Evolutionary conservation across 2,888 invertebrate genomes (phyloP).

Genomic region (Druceiella hillmani): DNA sequence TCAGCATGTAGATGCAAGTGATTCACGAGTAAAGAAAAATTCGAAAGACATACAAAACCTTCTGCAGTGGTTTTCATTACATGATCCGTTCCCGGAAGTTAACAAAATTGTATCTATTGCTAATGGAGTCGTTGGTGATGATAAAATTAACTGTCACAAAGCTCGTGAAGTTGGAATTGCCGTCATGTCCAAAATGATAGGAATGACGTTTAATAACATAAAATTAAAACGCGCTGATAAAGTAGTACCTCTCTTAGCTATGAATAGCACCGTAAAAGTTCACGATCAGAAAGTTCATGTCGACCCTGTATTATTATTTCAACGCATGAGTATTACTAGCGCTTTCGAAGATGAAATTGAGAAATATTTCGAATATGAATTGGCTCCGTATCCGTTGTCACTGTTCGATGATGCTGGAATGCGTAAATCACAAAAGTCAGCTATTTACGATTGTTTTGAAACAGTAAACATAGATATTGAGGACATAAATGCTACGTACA

Average conservation of each 20-base stretch:
- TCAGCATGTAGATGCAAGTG: conserved; percentile 32
- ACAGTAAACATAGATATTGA: no score
- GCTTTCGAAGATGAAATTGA: conserved; percentile 24
- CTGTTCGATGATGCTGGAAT: conserved; percentile 7
- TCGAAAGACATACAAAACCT: conserved; percentile 26
- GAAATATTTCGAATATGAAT: no score
- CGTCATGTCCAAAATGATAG: conserved; percentile 27
- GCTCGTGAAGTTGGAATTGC: conserved; percentile 26
- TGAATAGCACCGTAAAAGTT: conserved; percentile 26
- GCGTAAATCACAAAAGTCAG: conserved; percentile 12
- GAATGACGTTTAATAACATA: conserved; percentile 26
- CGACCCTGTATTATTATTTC: conserved; percentile 26
- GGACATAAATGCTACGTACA: conserved; percentile 21
- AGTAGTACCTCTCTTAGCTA: conserved; percentile 29
- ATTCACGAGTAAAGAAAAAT: conserved; percentile 30
- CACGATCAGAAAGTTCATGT: background rate
- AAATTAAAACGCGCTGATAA: conserved; percentile 30
- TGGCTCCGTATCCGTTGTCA: no score
- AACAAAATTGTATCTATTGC: conserved; percentile 21
- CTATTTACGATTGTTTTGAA: conserved; percentile 14
- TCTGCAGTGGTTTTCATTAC: conserved; percentile 27
- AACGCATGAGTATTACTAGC: conserved; percentile 27
- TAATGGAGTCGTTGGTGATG: conserved; percentile 23
- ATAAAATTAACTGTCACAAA: conserved; percentile 25
- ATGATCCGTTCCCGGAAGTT: conserved; percentile 28